phyloP scores from a whole-genome alignment of 1,140 invertebrate species.

The Dysdera silvatica region DNA sequence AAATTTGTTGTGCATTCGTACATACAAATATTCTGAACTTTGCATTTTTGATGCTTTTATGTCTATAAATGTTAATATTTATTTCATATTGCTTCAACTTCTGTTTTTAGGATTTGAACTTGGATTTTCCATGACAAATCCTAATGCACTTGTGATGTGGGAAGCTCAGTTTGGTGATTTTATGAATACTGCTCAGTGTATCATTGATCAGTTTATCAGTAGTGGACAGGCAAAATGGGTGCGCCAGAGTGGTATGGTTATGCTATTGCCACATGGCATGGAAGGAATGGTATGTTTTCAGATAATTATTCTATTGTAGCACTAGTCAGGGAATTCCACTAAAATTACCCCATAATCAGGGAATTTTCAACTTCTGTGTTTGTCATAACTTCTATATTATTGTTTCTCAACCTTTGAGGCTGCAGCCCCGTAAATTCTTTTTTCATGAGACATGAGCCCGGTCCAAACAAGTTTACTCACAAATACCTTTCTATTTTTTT shows the following conservation, averaged over 20 bases:
- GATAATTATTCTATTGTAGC: too few species aligned
- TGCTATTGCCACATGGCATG: constrained; percentile 93
- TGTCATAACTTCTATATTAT: neutral
- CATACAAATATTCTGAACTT: too few species aligned
- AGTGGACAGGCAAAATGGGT: constrained; percentile 99
- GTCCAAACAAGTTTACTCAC: too few species aligned
- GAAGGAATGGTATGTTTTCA: constrained; percentile 94
- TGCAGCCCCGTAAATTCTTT: too few species aligned
- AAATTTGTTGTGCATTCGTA: too few species aligned
- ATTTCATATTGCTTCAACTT: neutral
- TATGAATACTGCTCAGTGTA: constrained; percentile 97
- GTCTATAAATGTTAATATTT: too few species aligned
- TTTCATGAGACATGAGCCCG: too few species aligned
- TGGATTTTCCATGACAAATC: constrained; percentile 97
- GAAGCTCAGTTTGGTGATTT: constrained; percentile 99
- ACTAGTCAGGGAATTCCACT: too few species aligned
- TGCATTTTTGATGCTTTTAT: too few species aligned
- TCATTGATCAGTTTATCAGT: constrained; percentile 98
- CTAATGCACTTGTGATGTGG: constrained; percentile 95
- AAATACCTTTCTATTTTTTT: too few species aligned
- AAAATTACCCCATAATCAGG: too few species aligned
- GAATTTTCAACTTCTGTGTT: constrained; percentile 4
- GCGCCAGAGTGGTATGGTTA: constrained; percentile 87
- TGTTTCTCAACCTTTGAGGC: too few species aligned
- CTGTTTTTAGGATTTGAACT: constrained; percentile 72